Evolutionary conservation across 2,113 vertebrate genomes (phyloP).

Genomic region (Coryphaenoides rupestris): DNA sequence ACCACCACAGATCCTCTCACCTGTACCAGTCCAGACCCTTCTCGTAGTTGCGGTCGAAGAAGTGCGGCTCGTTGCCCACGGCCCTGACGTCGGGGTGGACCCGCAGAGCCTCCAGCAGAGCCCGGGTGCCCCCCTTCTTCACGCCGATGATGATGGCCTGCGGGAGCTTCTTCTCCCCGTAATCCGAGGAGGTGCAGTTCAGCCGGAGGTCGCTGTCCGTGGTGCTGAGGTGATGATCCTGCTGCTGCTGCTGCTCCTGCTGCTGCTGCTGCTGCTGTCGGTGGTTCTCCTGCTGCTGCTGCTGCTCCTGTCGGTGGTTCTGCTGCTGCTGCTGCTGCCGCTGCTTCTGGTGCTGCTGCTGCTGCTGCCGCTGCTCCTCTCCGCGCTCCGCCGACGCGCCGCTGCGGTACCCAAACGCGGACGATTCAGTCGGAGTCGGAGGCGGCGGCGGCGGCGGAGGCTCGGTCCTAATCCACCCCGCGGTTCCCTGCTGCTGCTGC

Average conservation of each 20-base stretch:
- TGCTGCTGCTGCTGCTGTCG: slow-evolving; percentile 82
- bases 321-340: slow-evolving; percentile 77
- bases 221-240: slow-evolving; percentile 83
- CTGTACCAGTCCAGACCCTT: slow-evolving; percentile 97
- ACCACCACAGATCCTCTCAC: slow-evolving; percentile 68
- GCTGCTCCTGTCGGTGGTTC: slow-evolving; percentile 83
- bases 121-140: slow-evolving; percentile 95
- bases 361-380: too few relatives aligned
- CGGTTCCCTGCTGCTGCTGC: slow-evolving; percentile 59
- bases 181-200: slow-evolving; percentile 88
- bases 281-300: slow-evolving; percentile 83
- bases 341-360: too few relatives aligned
- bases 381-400: slow-evolving; percentile 70
- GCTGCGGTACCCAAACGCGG: slow-evolving; percentile 44
- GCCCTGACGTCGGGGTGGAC: slow-evolving; percentile 95
- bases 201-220: slow-evolving; percentile 79
- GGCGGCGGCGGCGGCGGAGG: slow-evolving; percentile 60
- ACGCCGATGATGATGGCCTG: slow-evolving; percentile 97
- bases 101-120: slow-evolving; percentile 90
- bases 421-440: not conserved
- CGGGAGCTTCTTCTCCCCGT: slow-evolving; percentile 91
- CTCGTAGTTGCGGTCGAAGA: slow-evolving; percentile 98
- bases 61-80: slow-evolving; percentile 94
- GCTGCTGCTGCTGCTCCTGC: slow-evolving; percentile 80
- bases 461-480: slow-evolving; percentile 75